A percentile compares a stretch with the other conserved stretches of the same genome.
Evolutionary conservation across 2,113 vertebrate species (phyloP).

Genomic region (Zosterops lateralis): DNA sequence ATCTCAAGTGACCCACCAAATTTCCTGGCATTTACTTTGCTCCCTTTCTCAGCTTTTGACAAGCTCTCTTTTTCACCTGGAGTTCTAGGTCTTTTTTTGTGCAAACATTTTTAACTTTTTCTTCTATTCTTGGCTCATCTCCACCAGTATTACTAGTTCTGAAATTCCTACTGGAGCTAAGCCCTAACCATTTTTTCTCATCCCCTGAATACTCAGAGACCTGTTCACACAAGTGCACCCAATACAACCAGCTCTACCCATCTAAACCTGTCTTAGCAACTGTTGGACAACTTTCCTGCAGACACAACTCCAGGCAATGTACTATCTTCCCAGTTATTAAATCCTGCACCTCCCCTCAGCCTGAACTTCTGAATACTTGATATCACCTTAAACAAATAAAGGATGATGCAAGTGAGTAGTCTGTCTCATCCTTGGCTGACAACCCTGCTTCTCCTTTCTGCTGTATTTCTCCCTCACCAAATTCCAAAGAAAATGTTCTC

Average conservation of each 20-base stretch:
- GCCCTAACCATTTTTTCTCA: neutral
- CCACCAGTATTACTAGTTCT: neutral
- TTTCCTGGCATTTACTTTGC: neutral
- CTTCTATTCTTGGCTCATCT: neutral
- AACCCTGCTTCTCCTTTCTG: neutral
- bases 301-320: neutral
- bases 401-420: neutral
- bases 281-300: neutral
- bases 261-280: neutral
- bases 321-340: neutral
- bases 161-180: neutral
- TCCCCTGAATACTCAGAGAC: neutral
- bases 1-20: neutral
- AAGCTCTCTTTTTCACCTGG: neutral
- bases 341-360: neutral
- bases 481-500: neutral
- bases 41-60: neutral
- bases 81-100: neutral
- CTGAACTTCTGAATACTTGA: neutral
- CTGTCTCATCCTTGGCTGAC: neutral
- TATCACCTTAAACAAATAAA: conserved; percentile 26
- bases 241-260: neutral
- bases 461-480: neutral
- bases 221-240: neutral
- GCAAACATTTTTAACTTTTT: neutral